phyloP scores from a whole-genome alignment of 2,113 vertebrate genomes.

The Lepisosteus osseus region DNA sequence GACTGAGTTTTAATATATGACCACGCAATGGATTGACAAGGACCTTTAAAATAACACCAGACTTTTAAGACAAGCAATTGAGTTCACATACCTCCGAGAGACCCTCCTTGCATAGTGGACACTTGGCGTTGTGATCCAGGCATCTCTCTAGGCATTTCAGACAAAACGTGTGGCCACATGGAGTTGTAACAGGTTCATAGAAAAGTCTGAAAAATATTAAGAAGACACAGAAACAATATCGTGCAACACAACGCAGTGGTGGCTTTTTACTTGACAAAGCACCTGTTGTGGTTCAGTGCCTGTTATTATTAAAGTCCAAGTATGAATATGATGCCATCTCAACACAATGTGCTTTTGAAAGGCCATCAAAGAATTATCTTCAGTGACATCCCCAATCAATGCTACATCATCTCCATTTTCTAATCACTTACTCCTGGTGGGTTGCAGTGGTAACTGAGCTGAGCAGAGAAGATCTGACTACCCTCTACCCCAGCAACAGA shows the following conservation, averaged over 20 bases:
- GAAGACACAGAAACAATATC: conserved; percentile 29
- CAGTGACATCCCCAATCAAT: too few species aligned
- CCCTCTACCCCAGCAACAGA: too few species aligned
- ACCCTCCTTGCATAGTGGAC: conserved; percentile 86
- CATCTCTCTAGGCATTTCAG: conserved; percentile 89
- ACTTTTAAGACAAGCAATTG: not conserved
- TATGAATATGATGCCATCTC: too few species aligned
- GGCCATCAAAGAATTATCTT: too few species aligned
- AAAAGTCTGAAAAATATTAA: conserved; percentile 72
- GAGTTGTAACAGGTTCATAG: conserved; percentile 88
- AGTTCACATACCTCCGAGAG: conserved; percentile 73
- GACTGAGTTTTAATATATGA: not conserved
- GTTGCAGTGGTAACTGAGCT: too few species aligned
- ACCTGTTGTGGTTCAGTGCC: too few species aligned
- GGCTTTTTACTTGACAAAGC: too few species aligned
- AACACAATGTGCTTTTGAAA: too few species aligned
- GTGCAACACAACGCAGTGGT: not conserved
- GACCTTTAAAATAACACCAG: not conserved
- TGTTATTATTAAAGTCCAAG: too few species aligned
- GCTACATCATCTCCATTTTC: too few species aligned
- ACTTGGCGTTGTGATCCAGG: conserved; percentile 87
- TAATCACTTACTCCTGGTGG: too few species aligned
- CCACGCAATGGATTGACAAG: not conserved
- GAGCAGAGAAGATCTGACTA: too few species aligned
- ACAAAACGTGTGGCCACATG: conserved; percentile 91